Percentiles rank a stretch among this genome's conserved stretches.
phyloP scores from a whole-genome alignment of 1,140 invertebrate genomes.

The Scaptomyza montana region DNA sequence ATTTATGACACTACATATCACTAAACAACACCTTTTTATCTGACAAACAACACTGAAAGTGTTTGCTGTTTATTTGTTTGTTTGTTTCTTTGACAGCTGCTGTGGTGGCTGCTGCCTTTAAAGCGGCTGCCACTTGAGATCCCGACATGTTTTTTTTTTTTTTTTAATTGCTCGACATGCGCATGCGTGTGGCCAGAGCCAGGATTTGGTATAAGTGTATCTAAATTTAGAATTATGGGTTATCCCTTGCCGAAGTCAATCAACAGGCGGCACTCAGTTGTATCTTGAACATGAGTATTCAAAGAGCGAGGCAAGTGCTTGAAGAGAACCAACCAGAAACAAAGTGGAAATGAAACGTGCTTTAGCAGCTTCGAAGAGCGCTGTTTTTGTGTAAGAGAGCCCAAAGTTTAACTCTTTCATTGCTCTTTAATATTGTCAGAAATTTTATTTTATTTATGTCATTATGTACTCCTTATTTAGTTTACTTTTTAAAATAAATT shows the following conservation, averaged over 20 bases:
- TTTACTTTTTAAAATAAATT: not conserved
- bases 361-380: not conserved
- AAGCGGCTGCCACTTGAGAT: slow-evolving; percentile 57
- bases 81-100: slow-evolving; percentile 48
- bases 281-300: not conserved
- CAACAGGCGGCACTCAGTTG: slow-evolving; percentile 21
- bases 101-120: slow-evolving; percentile 50
- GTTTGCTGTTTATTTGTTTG: slow-evolving; percentile 42
- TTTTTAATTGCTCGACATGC: slow-evolving; percentile 50
- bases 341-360: slow-evolving; percentile 32
- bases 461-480: too few relatives aligned
- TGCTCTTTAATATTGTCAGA: not conserved
- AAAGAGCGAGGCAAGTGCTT: not conserved
- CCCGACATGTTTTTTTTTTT: slow-evolving; percentile 51
- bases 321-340: slow-evolving; percentile 23
- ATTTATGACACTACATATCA: slow-evolving; percentile 16
- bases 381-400: not conserved
- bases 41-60: slow-evolving; percentile 46
- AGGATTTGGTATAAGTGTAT: not conserved
- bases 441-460: too few relatives aligned
- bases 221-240: slow-evolving; percentile 42
- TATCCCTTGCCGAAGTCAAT: slow-evolving; percentile 34
- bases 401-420: not conserved
- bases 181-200: slow-evolving; percentile 31
- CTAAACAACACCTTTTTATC: slow-evolving; percentile 45